phyloP scores from a whole-genome alignment of 2,113 vertebrate species.

The Balaenoptera acutorostrata region DNA sequence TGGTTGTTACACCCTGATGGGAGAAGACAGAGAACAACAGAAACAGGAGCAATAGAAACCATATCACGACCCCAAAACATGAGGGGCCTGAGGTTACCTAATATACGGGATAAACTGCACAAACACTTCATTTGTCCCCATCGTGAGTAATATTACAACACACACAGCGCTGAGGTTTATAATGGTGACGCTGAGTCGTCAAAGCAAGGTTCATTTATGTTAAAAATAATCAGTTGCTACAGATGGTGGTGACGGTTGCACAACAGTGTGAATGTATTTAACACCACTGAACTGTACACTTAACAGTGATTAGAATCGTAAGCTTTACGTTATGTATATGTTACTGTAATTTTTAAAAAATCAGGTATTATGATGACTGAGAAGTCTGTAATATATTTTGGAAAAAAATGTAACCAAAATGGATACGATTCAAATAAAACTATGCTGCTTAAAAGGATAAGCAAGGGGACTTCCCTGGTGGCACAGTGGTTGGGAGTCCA shows the following conservation, averaged over 20 bases:
- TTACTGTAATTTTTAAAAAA: background rate
- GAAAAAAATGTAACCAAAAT: background rate
- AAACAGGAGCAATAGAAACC: background rate
- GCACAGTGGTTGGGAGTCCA: too few species aligned
- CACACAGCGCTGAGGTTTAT: fast-evolving
- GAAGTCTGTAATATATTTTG: background rate
- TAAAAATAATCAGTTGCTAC: background rate
- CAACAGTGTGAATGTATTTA: fast-evolving
- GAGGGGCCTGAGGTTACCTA: background rate
- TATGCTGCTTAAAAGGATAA: background rate
- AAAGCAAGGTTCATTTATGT: background rate
- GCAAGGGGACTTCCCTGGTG: background rate
- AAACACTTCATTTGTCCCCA: background rate
- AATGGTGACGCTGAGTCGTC: background rate
- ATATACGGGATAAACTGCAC: fast-evolving
- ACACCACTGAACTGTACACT: too few species aligned
- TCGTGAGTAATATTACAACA: fast-evolving
- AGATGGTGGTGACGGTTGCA: background rate
- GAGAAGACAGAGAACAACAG: background rate
- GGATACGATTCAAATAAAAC: background rate
- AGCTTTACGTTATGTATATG: background rate
- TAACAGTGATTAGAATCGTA: background rate
- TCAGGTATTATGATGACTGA: background rate
- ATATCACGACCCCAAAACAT: background rate
- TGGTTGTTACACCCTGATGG: background rate